phyloP scores from a whole-genome alignment of 2,797 vertebrate genomes.

The Micromesistius poutassou region DNA sequence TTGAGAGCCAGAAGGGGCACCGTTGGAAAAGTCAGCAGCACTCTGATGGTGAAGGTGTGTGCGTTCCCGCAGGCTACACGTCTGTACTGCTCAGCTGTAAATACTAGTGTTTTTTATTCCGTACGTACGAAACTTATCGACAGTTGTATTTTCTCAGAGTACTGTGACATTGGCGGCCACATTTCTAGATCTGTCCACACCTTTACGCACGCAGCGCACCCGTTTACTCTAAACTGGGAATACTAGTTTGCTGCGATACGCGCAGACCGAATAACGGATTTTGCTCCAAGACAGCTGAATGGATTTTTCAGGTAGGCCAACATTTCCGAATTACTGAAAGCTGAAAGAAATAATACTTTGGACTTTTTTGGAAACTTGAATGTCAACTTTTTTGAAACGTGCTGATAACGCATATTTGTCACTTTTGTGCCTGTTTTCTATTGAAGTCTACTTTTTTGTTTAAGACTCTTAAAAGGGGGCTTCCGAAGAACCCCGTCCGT shows the following conservation, averaged over 20 bases:
- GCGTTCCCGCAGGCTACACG: constrained; percentile 39
- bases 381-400: constrained; percentile 13
- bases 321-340: neutral
- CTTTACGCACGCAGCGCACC: constrained; percentile 34
- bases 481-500: constrained; percentile 5
- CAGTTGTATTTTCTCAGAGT: neutral
- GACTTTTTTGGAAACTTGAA: constrained; percentile 18
- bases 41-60: constrained; percentile 59
- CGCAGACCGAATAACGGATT: constrained; percentile 16
- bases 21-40: neutral
- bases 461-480: constrained; percentile 7
- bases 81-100: constrained; percentile 25
- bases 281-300: constrained; percentile 34
- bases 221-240: constrained; percentile 18
- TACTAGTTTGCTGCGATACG: constrained; percentile 13
- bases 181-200: constrained; percentile 15
- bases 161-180: constrained; percentile 2
- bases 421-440: constrained; percentile 28
- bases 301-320: constrained; percentile 41
- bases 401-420: constrained; percentile 7
- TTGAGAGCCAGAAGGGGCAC: neutral
- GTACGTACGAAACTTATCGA: neutral
- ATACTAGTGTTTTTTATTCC: constrained; percentile 6
- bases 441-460: constrained; percentile 28
- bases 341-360: neutral